Evolutionary conservation across 2,888 invertebrate genomes (phyloP), one percentile per base, ranked within the genome.

Genomic region (Mayetiola destructor): DNA sequence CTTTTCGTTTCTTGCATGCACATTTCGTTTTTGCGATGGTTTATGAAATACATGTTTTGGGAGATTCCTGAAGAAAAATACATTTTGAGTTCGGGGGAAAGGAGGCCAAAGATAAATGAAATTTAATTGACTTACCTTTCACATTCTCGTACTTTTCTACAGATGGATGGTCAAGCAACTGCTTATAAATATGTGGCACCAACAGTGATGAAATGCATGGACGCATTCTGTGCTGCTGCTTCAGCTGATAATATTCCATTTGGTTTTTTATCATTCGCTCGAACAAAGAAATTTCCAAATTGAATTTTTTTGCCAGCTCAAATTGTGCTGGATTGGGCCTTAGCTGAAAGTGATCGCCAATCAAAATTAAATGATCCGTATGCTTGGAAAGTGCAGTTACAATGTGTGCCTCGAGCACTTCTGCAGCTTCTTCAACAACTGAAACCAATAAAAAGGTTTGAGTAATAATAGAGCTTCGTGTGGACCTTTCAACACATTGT

Each of bases 391-490:
- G 69, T 0, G 85, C 79, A 0, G 83, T 80, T 0, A 87, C 73
- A 18, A 88, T 79, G 65, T 89, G 88, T 0, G 83, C 77, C 66
- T 90, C 89, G 54, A 88, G 67, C 0, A 88, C 84, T 71, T 88
- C 87, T 0, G 88, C 88, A 0, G 88, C 88, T 70, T 89, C 89
- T 68, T 89, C 88, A 0, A 89, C 82, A 16, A 84, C 78, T 1
- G 39, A 10, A 39, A 56, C n/a, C 18, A 36, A 56, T 21, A 20
- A 23, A 36, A 55, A 54, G 14, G 16, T 12, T 32, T 32, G 8
- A 12, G 32, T 32, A 9, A 32, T 32, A 32, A 32, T 32, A 9
- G 32, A 32, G 12, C 12, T 32, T 32, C 12, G 8, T 32, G 32
- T 12, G 12, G 32, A 32, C 32, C 12, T 32, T 32, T 32, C 12